Evolutionary conservation across 1,140 invertebrate genomes (phyloP).

Genomic region (Hyphantria cunea): DNA sequence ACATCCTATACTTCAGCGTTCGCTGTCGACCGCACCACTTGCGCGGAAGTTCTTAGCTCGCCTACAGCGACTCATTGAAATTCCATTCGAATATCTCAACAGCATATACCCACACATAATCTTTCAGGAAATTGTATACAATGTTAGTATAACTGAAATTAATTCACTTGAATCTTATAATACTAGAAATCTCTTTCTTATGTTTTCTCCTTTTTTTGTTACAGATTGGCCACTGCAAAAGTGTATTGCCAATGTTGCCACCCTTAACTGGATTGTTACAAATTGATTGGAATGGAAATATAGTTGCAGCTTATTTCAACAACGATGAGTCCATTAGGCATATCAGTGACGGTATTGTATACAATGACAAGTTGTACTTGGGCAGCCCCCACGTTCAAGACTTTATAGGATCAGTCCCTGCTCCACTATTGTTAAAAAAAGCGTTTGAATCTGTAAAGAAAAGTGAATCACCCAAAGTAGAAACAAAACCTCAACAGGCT

Average conservation of each 20-base stretch:
- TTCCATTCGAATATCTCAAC: slow-evolving; percentile 83
- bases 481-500: slow-evolving; percentile 18
- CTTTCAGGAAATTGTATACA: slow-evolving; percentile 80
- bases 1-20: slow-evolving; percentile 75
- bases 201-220: slow-evolving; percentile 42
- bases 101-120: slow-evolving; percentile 83
- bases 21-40: slow-evolving; percentile 82
- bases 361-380: slow-evolving; percentile 78
- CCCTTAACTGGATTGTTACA: slow-evolving; percentile 81
- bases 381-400: slow-evolving; percentile 86
- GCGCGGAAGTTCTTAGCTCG: slow-evolving; percentile 84
- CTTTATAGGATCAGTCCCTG: slow-evolving; percentile 84
- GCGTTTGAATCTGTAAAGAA: slow-evolving; percentile 66
- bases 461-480: slow-evolving; percentile 19
- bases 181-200: slow-evolving; percentile 12
- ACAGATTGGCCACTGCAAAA: slow-evolving; percentile 81
- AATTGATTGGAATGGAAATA: slow-evolving; percentile 85
- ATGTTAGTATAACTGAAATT: slow-evolving; percentile 73
- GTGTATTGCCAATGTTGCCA: slow-evolving; percentile 47
- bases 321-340: slow-evolving; percentile 72
- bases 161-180: neutral
- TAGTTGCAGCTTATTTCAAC: slow-evolving; percentile 84
- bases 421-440: slow-evolving; percentile 77
- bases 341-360: slow-evolving; percentile 85
- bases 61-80: slow-evolving; percentile 80